Evolutionary conservation across 2,113 vertebrate species (phyloP).

Genomic region (Suncus etruscus): DNA sequence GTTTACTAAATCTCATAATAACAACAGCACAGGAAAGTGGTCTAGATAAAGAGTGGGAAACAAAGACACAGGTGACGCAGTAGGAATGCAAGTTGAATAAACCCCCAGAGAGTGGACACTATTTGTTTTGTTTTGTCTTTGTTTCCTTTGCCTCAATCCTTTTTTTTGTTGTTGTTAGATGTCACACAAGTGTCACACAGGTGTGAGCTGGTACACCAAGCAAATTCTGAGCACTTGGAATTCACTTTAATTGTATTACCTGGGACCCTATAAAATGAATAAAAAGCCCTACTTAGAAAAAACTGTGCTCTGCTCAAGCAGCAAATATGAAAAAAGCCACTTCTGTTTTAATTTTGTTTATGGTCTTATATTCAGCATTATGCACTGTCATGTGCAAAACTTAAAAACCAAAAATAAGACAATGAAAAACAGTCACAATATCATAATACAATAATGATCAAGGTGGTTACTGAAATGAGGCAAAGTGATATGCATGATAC

Average conservation of each 20-base stretch:
- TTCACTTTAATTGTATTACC: too few species aligned
- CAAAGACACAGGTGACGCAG: not conserved
- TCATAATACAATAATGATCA: too few species aligned
- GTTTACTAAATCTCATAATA: rapidly evolving
- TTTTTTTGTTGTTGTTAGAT: too few species aligned
- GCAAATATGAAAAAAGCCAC: not conserved
- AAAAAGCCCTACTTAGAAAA: not conserved
- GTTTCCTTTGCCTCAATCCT: too few species aligned
- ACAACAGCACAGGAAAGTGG: rapidly evolving
- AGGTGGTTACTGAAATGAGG: not conserved
- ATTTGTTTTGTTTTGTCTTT: too few species aligned
- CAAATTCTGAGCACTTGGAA: too few species aligned
- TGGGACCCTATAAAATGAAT: not conserved
- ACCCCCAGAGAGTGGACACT: too few species aligned
- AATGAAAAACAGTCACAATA: not conserved
- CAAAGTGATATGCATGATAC: too few species aligned
- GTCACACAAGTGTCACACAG: too few species aligned
- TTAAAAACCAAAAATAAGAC: not conserved
- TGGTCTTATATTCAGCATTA: not conserved
- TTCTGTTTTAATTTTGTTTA: not conserved
- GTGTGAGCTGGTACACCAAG: too few species aligned
- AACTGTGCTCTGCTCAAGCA: not conserved
- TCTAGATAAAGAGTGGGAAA: rapidly evolving
- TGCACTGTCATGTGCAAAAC: not conserved
- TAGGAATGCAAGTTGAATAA: not conserved